A percentile compares a stretch with the other conserved stretches of the same genome.
Evolutionary conservation across 2,888 invertebrate genomes (phyloP).

Genomic region (Prosapia bicincta): DNA sequence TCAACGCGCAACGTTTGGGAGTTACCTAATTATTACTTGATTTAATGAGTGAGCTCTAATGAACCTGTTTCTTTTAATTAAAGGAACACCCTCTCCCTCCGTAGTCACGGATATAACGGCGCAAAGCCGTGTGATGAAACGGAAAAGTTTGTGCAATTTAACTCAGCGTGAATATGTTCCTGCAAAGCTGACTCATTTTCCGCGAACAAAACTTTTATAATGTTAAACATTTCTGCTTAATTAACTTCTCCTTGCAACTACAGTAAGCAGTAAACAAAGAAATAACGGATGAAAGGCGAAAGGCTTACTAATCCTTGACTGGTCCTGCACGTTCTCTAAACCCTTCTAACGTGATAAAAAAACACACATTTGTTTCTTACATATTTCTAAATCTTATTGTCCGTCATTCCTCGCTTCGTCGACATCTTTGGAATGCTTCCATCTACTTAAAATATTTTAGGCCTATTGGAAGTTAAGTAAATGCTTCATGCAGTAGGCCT

Average conservation of each 20-base stretch:
- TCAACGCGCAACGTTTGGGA: no score
- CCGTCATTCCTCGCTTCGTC: no score
- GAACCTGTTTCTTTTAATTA: constrained; percentile 89
- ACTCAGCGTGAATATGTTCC: neutral
- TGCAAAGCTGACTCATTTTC: neutral
- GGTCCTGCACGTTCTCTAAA: no score
- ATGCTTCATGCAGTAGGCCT: no score
- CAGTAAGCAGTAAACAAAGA: neutral
- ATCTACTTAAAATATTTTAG: no score
- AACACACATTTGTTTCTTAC: no score
- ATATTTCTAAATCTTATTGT: no score
- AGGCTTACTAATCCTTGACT: no score
- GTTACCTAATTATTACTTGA: constrained; percentile 75
- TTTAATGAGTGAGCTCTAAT: constrained; percentile 89
- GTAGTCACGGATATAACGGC: neutral
- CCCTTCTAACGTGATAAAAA: no score
- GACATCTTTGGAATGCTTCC: no score
- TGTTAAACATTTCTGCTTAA: neutral
- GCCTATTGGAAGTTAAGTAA: no score
- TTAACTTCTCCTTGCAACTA: neutral
- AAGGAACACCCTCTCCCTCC: constrained; percentile 54
- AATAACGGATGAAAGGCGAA: no score
- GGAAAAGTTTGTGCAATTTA: neutral
- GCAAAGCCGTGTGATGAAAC: neutral
- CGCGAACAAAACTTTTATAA: neutral